Evolutionary conservation across 1,140 invertebrate species (phyloP), one percentile per base, ranked within the genome.

Genomic region (Geopemphigus sp.): DNA sequence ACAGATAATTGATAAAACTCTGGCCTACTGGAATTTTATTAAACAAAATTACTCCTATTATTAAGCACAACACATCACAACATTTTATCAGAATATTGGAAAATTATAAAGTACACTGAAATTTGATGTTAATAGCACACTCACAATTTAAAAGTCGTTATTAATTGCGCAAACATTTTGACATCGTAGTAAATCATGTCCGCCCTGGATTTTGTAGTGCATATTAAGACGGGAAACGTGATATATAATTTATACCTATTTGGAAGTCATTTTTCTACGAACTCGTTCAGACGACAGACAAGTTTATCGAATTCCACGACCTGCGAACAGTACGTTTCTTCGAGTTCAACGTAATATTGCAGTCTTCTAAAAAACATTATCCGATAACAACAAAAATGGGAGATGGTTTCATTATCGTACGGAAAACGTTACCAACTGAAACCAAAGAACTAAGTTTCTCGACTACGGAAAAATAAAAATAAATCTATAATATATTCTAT

Each of bases 201-300:
- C 72, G 19, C n/a, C 10, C 29, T 22, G 54, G 24, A 61, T 22
- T 61, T 47, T 53, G 39, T 76, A 56, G 56, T 39, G 1, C 73
- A 76, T 76, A 22, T 47, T 29, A 24, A 24, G 11, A 56, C 17
- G 29, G 22, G 19, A 61, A 76, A 45, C 54, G n/a, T 76, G 72
- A 76, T 76, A 56, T 57, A 53, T 15, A 76, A 57, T 70, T 50
- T 47, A 45, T 57, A 47, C 73, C 73, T 76, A 76, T 76, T 76
- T 61, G 56, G 73, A 76, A 76, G 32, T 59, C 73, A 76, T 76
- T 76, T 76, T 76, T 76, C 73, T 57, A 57, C 32, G 73, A 76
- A 76, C 73, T 24, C n/a, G 5, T 8, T 22, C n/a, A 11, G 56
- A 76, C 53, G 14, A 39, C n/a, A 17, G 56, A 76, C 53, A 61